These are phyloP conservation scores for Palythoa grandiflora DNA, from an alignment of 92 coral and sea anemone genomes.

Conservation along the genomic window DNA sequence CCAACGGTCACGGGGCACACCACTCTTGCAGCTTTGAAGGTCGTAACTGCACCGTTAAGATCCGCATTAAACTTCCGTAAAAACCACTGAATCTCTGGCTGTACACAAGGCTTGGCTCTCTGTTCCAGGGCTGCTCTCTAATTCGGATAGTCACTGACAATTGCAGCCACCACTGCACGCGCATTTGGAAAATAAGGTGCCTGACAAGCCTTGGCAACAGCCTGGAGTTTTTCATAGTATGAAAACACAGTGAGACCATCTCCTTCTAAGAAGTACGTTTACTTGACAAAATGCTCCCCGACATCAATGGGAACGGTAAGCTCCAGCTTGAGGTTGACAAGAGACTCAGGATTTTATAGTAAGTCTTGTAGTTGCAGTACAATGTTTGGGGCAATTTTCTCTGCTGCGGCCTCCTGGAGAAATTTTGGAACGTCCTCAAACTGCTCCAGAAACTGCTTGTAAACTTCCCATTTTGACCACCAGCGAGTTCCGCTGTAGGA, in stretches of 20 bases:
- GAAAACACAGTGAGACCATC: slow-evolving; percentile 22
- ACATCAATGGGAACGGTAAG: slow-evolving; percentile 42
- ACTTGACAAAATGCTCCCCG: slow-evolving; percentile 43
- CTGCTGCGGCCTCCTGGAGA: no score
- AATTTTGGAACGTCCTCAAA: no score
- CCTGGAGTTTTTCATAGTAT: slow-evolving; percentile 58
- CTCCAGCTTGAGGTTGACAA: not conserved
- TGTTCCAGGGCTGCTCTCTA: not conserved
- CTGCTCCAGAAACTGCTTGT: no score
- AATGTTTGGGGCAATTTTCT: no score
- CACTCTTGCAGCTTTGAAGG: no score
- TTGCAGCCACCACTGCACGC: slow-evolving; percentile 21
- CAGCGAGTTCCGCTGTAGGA: not conserved
- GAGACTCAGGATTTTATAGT: slow-evolving; percentile 42
- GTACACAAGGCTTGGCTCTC: slow-evolving; percentile 40
- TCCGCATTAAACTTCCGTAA: not conserved
- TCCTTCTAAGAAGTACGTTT: no score
- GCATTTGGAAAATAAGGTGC: slow-evolving; percentile 45
- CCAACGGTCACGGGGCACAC: no score
- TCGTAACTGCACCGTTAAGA: slow-evolving; percentile 41
- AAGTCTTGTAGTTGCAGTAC: no score
- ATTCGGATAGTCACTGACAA: not conserved
- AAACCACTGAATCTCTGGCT: slow-evolving; percentile 46
- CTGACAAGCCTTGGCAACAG: slow-evolving; percentile 23
- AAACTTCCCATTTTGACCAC: no score